A percentile compares a stretch with the other conserved stretches of the same genome.
These are phyloP conservation scores for Menura novaehollandiae DNA, from an alignment of 2,113 vertebrate genomes.

Conservation along the genomic window DNA sequence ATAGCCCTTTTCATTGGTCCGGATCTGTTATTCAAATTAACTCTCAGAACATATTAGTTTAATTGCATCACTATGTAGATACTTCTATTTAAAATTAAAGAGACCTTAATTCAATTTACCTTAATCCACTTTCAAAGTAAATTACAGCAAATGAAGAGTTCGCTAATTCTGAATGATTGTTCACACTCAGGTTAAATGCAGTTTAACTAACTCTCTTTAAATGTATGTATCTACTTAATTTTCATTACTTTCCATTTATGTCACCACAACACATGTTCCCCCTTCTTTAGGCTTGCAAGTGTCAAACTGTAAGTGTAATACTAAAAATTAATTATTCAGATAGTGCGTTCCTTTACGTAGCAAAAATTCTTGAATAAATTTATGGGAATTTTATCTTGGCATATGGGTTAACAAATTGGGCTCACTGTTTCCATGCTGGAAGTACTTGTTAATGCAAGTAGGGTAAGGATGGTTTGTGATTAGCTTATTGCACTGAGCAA, in stretches of 20 bases:
- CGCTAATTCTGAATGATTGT: slow-evolving; percentile 33
- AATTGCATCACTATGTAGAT: slow-evolving; percentile 31
- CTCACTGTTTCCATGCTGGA: not conserved
- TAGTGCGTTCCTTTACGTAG: not conserved
- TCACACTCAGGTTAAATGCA: slow-evolving; percentile 36
- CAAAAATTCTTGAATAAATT: not conserved
- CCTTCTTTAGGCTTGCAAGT: not conserved
- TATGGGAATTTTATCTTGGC: not conserved
- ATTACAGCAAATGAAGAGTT: slow-evolving; percentile 47
- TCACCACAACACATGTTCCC: not conserved
- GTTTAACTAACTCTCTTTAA: slow-evolving; percentile 20
- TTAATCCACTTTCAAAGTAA: slow-evolving; percentile 40
- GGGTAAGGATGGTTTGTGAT: not conserved
- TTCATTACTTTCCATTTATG: not conserved
- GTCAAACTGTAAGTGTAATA: not conserved
- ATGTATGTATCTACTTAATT: not conserved
- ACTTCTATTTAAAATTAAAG: slow-evolving; percentile 27
- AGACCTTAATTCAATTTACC: slow-evolving; percentile 46
- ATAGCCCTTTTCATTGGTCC: not conserved
- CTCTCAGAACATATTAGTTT: not conserved
- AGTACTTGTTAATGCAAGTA: not conserved
- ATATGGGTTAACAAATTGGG: not conserved
- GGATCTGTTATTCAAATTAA: not conserved
- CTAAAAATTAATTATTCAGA: not conserved
- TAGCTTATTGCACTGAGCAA: not conserved